phyloP scores from a whole-genome alignment of 2,113 vertebrate species.

The Cardinalis cardinalis region DNA sequence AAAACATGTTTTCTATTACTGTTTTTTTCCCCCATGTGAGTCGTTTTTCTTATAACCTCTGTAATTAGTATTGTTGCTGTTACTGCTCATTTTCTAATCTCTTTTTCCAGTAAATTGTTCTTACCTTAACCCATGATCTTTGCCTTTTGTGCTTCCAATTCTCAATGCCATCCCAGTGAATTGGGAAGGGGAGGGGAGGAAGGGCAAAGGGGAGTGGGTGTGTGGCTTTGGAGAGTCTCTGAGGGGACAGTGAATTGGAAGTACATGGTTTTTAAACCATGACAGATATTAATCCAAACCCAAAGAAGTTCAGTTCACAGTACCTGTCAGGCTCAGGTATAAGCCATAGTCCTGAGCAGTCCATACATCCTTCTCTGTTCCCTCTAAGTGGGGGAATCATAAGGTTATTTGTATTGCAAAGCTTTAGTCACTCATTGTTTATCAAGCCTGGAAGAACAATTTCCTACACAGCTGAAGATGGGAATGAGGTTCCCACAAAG shows the following conservation, averaged over 20 bases:
- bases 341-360: not conserved
- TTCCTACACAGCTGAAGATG: not conserved
- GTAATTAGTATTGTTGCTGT: not conserved
- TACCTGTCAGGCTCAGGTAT: not conserved
- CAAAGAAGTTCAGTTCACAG: not conserved
- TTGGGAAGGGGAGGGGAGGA: accelerated
- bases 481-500: not conserved
- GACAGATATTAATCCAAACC: not conserved
- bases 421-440: not conserved
- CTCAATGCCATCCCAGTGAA: not conserved
- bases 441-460: not conserved
- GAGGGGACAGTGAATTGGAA: not conserved
- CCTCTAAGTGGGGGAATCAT: not conserved
- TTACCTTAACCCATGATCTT: not conserved
- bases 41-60: not conserved
- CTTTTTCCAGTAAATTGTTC: not conserved
- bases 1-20: not conserved
- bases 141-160: not conserved
- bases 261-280: not conserved
- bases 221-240: not conserved
- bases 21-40: not conserved
- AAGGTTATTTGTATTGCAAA: not conserved
- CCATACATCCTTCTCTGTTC: not conserved
- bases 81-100: not conserved
- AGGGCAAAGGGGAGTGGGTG: not conserved